A percentile compares a stretch with the other conserved stretches of the same genome.
phyloP scores from a whole-genome alignment of 2,797 vertebrate genomes.

The Tapirus indicus region DNA sequence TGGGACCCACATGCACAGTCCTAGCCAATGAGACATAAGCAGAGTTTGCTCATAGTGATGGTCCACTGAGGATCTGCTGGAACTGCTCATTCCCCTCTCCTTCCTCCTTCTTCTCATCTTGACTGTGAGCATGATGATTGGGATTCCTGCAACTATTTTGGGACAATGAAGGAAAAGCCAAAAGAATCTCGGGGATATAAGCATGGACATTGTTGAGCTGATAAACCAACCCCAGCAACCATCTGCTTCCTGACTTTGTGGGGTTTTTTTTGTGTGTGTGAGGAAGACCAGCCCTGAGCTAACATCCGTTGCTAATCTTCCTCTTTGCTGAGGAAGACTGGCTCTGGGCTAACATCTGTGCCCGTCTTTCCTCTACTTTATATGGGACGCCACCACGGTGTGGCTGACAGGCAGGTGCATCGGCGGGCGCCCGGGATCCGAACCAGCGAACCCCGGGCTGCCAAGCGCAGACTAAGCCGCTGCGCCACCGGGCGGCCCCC shows the following conservation, averaged over 20 bases:
- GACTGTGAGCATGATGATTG: neutral
- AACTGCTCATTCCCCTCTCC: neutral
- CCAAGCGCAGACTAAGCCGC: too few species aligned
- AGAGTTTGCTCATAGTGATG: neutral
- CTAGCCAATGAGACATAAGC: neutral
- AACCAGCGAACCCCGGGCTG: too few species aligned
- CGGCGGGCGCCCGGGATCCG: too few species aligned
- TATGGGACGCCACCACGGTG: too few species aligned
- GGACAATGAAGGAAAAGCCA: neutral
- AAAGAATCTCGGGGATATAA: neutral
- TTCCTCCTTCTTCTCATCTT: neutral
- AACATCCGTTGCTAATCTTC: too few species aligned
- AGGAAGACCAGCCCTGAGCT: too few species aligned
- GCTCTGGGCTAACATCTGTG: too few species aligned
- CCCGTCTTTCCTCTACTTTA: too few species aligned
- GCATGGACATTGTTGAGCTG: neutral
- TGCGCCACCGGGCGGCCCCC: too few species aligned
- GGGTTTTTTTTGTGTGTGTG: too few species aligned
- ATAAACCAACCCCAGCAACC: neutral
- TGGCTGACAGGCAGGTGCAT: too few species aligned
- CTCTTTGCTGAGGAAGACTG: too few species aligned
- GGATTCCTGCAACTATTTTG: constrained; percentile 6
- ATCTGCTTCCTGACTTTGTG: neutral
- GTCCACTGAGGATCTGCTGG: neutral
- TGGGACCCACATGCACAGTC: neutral